A percentile compares a stretch with the other conserved stretches of the same genome.
Conservation (phyloP, 2,797 vertebrate species). For the Eurystomus glaucurus region DNA sequence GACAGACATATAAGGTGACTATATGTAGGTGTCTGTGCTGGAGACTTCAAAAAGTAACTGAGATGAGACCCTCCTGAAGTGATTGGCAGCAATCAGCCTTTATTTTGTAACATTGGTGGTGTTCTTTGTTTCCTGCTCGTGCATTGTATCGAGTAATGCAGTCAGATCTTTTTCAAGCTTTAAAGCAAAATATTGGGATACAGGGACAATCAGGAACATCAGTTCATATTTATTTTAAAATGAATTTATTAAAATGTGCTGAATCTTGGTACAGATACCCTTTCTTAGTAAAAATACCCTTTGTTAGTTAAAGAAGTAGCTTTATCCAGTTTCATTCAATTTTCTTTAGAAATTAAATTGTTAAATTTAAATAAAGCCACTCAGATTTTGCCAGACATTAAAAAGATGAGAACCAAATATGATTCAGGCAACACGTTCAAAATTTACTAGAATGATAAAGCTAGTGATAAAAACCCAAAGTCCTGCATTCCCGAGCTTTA, state of each 20-base stretch:
- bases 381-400: not conserved
- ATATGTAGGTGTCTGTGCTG: not conserved
- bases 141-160: fast-evolving
- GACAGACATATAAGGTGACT: not conserved
- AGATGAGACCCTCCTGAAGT: not conserved
- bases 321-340: not conserved
- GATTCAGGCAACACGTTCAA: not conserved
- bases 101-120: not conserved
- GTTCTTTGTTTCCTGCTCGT: not conserved
- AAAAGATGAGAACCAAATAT: not conserved
- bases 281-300: not conserved
- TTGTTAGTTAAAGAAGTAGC: not conserved
- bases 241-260: not conserved
- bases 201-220: not conserved
- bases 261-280: not conserved
- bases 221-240: not conserved
- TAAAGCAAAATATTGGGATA: not conserved
- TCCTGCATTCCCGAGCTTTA: not conserved
- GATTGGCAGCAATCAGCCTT: not conserved
- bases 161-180: not conserved
- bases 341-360: not conserved
- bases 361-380: not conserved
- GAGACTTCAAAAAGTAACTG: not conserved
- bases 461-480: not conserved
- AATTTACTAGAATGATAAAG: not conserved